Percentiles rank a stretch among this genome's conserved stretches.
Conservation (phyloP, 2,113 vertebrate genomes). For the Nipponia nippon region DNA sequence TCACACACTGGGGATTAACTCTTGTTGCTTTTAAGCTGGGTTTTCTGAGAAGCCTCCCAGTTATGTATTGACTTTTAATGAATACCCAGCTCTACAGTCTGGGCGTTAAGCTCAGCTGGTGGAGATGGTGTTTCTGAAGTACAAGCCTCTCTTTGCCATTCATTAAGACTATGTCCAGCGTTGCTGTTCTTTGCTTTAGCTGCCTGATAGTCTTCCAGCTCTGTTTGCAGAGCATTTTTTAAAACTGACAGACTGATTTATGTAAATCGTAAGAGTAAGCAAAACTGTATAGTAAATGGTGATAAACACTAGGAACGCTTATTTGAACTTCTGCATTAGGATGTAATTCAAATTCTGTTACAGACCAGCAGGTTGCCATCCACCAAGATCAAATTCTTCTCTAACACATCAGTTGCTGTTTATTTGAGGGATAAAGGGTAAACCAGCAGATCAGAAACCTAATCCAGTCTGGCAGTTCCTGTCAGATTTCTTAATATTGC, state of each 20-base stretch:
- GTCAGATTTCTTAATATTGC: not conserved
- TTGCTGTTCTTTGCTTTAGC: not conserved
- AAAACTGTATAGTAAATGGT: not conserved
- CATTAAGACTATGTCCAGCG: not conserved
- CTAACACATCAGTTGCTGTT: not conserved
- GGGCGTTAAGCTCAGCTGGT: not conserved
- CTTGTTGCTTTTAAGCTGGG: not conserved
- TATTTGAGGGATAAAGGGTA: not conserved
- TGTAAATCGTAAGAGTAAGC: not conserved
- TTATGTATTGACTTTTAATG: not conserved
- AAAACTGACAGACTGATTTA: not conserved
- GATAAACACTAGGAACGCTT: not conserved
- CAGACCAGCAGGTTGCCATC: not conserved
- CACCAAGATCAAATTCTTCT: not conserved
- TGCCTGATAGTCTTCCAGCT: not conserved
- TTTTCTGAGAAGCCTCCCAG: not conserved
- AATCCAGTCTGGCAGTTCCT: not conserved
- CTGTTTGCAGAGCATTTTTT: not conserved
- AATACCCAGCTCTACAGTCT: not conserved
- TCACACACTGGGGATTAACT: not conserved
- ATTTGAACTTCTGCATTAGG: not conserved
- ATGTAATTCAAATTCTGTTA: not conserved
- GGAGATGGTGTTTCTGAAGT: not conserved
- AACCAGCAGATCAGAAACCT: not conserved
- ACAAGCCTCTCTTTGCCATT: not conserved